Base-by-base conservation (phyloP, 2,888 invertebrate species). In the Cryptophagus acutangulus region DNA sequence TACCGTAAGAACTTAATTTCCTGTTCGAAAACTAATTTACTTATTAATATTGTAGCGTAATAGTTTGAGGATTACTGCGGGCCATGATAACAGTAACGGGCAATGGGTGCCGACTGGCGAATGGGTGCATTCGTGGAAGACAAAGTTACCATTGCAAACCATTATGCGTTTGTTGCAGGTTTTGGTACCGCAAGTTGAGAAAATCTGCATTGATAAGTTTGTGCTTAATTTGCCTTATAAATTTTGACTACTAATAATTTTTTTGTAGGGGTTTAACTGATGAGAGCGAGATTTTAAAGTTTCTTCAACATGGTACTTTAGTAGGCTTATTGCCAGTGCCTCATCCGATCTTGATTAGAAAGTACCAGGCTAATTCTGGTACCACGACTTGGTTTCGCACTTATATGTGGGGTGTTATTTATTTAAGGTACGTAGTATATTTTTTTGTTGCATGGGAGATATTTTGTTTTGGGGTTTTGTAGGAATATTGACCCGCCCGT, bases 381-480 rank as follows among this genome's bases (percentile, higher is more conserved):
- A 99, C 99, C 1, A 96, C 96, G 16, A 93, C 95, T 61, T 99
- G 99, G 99, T 99, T 99, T 74, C 77, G 97, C 40, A 99, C 97
- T 0, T 99, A 99, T 69, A 91, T 99, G 82, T 99, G 97, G 97
- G 99, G 97, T 36, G 93, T 99, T 39, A 96, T 99, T 54, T 99
- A 99, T 71, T 78, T 99, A 58, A 83, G 93, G 84, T 89, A 65
- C 61, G 61, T 48, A 26, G 4, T 28, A 10, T 31, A n/a, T 36
- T 17, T 18, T 24, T 38, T 33, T 31, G 37, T 28, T 28, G 15
- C 18, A 12, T 12, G 13, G 29, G 12, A 17, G n/a, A 10, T 12
- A 26, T 36, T 28, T 36, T 26, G 18, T 36, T 35, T 38, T 29
- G 35, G 40, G 46, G 44, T 54, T 44, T 72, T 77, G 31, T 73